These are phyloP conservation scores for Scotopteryx bipunctaria DNA, from an alignment of 2,888 invertebrate genomes.

Conservation along the genomic window DNA sequence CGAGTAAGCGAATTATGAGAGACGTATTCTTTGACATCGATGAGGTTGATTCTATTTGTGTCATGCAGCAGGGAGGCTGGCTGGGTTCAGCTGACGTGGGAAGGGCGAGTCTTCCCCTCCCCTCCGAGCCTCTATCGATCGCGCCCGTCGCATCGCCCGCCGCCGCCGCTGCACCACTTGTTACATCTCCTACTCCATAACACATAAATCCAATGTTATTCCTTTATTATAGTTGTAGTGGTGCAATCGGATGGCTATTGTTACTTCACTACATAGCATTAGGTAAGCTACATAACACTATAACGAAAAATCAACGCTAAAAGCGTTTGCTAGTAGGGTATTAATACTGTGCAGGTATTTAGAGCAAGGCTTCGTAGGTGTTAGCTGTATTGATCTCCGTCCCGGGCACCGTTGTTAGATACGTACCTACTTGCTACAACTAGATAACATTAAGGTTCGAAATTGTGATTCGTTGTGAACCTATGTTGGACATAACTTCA, in stretches of 20 bases:
- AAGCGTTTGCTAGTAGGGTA: background rate
- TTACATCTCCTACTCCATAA: slow-evolving; percentile 56
- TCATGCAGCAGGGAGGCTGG: slow-evolving; percentile 39
- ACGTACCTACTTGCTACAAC: too few relatives aligned
- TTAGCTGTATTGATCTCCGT: slow-evolving; percentile 29
- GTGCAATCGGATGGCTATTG: slow-evolving; percentile 2
- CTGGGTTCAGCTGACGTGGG: slow-evolving; percentile 55
- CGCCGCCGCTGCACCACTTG: slow-evolving; percentile 70
- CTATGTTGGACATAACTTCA: too few relatives aligned
- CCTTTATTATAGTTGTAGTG: background rate
- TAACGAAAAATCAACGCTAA: slow-evolving; percentile 9
- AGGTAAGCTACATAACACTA: background rate
- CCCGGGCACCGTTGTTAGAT: slow-evolving; percentile 10
- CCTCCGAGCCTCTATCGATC: slow-evolving; percentile 50
- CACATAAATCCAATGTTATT: slow-evolving; percentile 19
- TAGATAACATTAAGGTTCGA: too few relatives aligned
- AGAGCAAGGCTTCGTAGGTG: slow-evolving; percentile 34
- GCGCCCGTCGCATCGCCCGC: slow-evolving; percentile 45
- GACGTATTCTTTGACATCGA: slow-evolving; percentile 29
- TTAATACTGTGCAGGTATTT: slow-evolving; percentile 15
- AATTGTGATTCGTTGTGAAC: too few relatives aligned
- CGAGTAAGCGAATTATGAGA: background rate
- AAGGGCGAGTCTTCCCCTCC: slow-evolving; percentile 39
- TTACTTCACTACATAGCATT: slow-evolving; percentile 4
- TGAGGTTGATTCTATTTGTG: slow-evolving; percentile 44